These are phyloP conservation scores for Drosophila orena DNA, from an alignment of 1,140 invertebrate species.

Conservation along the genomic window DNA sequence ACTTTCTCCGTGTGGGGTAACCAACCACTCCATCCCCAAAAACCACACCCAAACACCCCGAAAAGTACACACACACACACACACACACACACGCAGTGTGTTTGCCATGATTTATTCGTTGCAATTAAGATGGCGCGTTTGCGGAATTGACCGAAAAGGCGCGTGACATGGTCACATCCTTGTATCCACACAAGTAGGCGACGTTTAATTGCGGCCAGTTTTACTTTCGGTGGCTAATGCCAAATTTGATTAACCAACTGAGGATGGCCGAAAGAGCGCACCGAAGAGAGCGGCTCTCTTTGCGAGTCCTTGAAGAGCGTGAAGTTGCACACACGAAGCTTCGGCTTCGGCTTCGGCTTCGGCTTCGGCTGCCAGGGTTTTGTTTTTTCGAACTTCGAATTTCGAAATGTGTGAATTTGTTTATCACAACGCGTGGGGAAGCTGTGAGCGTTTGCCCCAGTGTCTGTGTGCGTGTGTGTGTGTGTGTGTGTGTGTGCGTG, in stretches of 20 bases:
- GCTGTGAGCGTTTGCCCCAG: conserved; percentile 16
- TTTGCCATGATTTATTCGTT: conserved; percentile 70
- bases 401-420: conserved; percentile 82
- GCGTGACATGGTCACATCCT: conserved; percentile 45
- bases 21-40: not conserved
- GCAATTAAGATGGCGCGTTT: conserved; percentile 68
- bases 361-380: conserved; percentile 25
- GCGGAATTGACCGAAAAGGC: conserved; percentile 47
- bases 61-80: not conserved
- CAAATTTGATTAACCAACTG: conserved; percentile 47
- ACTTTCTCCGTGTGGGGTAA: conserved; percentile 41
- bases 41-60: conserved; percentile 41
- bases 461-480: not conserved
- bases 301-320: not conserved
- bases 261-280: conserved; percentile 2
- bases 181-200: conserved; percentile 23
- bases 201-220: conserved; percentile 40
- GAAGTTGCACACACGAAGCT: conserved; percentile 2
- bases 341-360: too few species aligned
- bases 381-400: conserved; percentile 69
- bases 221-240: conserved; percentile 24
- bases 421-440: conserved; percentile 51
- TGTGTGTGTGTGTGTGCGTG: conserved; percentile 15
- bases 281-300: conserved; percentile 11
- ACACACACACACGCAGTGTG: not conserved